phyloP scores from a whole-genome alignment of 2,797 vertebrate species.

The Erethizon dorsatum region DNA sequence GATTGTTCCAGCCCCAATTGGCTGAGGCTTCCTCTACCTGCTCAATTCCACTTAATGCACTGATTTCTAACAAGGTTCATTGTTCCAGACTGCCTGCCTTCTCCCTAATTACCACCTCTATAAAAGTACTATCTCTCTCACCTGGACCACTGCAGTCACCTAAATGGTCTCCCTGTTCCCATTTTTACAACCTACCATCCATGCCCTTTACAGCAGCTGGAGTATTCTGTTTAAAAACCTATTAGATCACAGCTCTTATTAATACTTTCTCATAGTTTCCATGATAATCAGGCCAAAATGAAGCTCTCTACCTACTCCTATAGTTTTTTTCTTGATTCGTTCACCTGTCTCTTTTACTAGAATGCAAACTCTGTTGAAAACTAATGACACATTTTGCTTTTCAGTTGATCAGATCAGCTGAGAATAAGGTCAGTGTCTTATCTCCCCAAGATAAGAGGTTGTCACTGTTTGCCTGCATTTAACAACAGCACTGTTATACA shows the following conservation, averaged over 20 bases:
- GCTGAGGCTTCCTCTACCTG: conserved; percentile 62
- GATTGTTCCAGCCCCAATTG: neutral
- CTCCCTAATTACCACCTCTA: neutral
- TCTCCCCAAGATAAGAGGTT: conserved; percentile 64
- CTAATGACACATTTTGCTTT: conserved; percentile 77
- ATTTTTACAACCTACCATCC: neutral
- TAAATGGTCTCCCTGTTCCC: neutral
- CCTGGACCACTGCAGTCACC: neutral
- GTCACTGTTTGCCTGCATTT: conserved; percentile 46
- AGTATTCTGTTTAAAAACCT: neutral
- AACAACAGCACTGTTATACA: neutral
- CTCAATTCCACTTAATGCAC: conserved; percentile 65
- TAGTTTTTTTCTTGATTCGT: neutral
- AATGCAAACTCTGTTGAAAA: conserved; percentile 43
- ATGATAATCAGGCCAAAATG: neutral
- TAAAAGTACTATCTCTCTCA: neutral
- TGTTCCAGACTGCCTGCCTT: too few relatives aligned
- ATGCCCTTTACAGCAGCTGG: neutral
- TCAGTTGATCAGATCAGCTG: conserved; percentile 66
- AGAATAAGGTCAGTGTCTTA: conserved; percentile 69
- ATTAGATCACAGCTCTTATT: neutral
- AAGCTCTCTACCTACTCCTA: neutral
- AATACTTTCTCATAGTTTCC: neutral
- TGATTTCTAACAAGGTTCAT: conserved; percentile 64
- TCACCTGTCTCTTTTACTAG: neutral